These are phyloP conservation scores for Zoanthus gigantus DNA, from an alignment of 92 coral and sea anemone genomes.

Conservation along the genomic window DNA sequence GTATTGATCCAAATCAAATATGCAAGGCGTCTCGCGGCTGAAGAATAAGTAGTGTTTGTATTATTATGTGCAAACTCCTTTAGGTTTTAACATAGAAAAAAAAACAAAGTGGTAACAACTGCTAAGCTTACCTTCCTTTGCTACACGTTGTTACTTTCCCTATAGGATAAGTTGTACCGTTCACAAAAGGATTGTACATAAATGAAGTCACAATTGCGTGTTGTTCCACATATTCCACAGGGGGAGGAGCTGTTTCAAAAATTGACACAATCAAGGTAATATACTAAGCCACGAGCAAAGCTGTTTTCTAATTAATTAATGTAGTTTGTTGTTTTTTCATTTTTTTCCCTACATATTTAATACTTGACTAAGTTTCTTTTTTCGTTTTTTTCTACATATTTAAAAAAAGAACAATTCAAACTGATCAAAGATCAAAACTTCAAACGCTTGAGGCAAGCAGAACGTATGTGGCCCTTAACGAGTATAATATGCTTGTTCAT, in stretches of 20 bases:
- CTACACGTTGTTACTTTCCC: conserved; percentile 92
- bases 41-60: neutral
- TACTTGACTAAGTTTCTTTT: too few relatives aligned
- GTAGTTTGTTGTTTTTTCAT: too few relatives aligned
- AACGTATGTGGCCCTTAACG: too few relatives aligned
- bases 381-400: too few relatives aligned
- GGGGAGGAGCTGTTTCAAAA: neutral
- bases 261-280: neutral
- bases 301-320: too few relatives aligned
- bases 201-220: conserved; percentile 69
- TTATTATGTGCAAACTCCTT: neutral
- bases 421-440: too few relatives aligned
- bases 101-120: neutral
- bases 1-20: conserved; percentile 33
- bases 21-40: conserved; percentile 40
- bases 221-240: conserved; percentile 67
- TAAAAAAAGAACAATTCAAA: too few relatives aligned
- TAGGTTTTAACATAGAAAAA: neutral
- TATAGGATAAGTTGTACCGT: conserved; percentile 74
- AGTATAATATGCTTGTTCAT: too few relatives aligned
- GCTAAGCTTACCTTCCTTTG: conserved; percentile 38
- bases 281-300: neutral
- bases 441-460: too few relatives aligned
- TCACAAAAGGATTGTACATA: conserved; percentile 83
- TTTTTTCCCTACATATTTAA: too few relatives aligned